Conservation (phyloP, 2,888 invertebrate species). For the Byasa hedistus region DNA sequence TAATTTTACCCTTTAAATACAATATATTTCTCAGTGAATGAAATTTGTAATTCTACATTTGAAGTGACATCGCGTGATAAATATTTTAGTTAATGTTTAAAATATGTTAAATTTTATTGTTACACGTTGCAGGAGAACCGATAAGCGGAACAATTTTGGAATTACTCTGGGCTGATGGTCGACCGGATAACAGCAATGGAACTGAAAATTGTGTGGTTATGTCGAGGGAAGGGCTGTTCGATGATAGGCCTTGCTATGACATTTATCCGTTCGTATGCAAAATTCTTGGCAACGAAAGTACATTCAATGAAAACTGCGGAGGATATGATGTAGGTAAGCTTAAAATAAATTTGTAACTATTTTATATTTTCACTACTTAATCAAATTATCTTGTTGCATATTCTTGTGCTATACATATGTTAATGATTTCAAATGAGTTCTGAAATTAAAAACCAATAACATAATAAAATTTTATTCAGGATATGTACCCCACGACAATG, state of each 20-base stretch:
- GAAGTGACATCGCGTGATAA: too few species aligned
- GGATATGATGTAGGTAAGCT: conserved; percentile 46
- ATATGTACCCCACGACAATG: conserved; percentile 41
- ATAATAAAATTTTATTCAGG: conserved; percentile 35
- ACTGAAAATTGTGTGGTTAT: conserved; percentile 53
- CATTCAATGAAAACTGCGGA: conserved; percentile 47
- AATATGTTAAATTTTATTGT: background rate
- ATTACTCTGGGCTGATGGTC: conserved; percentile 52
- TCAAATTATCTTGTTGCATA: too few species aligned
- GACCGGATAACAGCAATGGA: conserved; percentile 45
- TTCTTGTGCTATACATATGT: too few species aligned
- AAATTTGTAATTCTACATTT: too few species aligned
- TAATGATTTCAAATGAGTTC: too few species aligned
- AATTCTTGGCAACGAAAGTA: conserved; percentile 45
- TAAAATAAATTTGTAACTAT: background rate
- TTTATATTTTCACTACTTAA: too few species aligned
- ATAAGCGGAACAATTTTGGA: conserved; percentile 47
- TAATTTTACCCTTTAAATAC: too few species aligned
- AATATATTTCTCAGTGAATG: too few species aligned
- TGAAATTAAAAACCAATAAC: background rate
- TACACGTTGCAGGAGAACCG: conserved; percentile 43
- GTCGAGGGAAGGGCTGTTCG: conserved; percentile 53
- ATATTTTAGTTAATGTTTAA: background rate
- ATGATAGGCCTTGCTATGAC: conserved; percentile 47
- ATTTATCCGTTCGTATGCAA: conserved; percentile 55